A percentile compares a stretch with the other conserved stretches of the same genome.
Conservation (phyloP, 2,113 vertebrate species). For the Hirundichthys speculiger region DNA sequence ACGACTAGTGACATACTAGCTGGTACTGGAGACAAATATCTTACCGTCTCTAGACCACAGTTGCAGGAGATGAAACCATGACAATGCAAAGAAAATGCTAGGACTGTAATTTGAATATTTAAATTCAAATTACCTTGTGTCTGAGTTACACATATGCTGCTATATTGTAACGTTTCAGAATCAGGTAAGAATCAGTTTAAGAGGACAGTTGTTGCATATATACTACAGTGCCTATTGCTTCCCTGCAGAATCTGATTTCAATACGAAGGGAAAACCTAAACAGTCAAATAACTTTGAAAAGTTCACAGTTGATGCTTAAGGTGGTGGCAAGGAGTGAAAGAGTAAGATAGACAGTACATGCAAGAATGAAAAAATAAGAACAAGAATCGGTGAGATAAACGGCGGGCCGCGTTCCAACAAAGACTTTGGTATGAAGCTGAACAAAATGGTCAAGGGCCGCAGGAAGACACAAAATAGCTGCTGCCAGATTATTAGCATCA, state of each 20-base stretch:
- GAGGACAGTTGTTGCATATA: no score
- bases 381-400: slow-evolving; percentile 20
- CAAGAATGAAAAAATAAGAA: slow-evolving; percentile 7
- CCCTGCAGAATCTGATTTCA: slow-evolving; percentile 17
- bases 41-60: no score
- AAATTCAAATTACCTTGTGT: no score
- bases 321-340: not conserved
- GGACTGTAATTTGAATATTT: slow-evolving; percentile 40
- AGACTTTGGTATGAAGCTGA: slow-evolving; percentile 45
- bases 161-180: no score
- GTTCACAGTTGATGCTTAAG: slow-evolving; percentile 26
- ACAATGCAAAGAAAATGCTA: slow-evolving; percentile 19
- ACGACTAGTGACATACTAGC: no score
- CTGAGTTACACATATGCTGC: no score
- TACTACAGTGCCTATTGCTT: not conserved
- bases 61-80: no score
- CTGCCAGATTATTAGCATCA: slow-evolving; percentile 37
- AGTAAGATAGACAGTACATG: slow-evolving; percentile 1
- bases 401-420: slow-evolving; percentile 42
- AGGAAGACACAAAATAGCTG: slow-evolving; percentile 38
- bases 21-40: no score
- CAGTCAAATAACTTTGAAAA: slow-evolving; percentile 28
- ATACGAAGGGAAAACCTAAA: slow-evolving; percentile 39
- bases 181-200: no score
- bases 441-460: slow-evolving; percentile 55